phyloP scores from a whole-genome alignment of 1,140 invertebrate genomes.

The Cotesia typhae region DNA sequence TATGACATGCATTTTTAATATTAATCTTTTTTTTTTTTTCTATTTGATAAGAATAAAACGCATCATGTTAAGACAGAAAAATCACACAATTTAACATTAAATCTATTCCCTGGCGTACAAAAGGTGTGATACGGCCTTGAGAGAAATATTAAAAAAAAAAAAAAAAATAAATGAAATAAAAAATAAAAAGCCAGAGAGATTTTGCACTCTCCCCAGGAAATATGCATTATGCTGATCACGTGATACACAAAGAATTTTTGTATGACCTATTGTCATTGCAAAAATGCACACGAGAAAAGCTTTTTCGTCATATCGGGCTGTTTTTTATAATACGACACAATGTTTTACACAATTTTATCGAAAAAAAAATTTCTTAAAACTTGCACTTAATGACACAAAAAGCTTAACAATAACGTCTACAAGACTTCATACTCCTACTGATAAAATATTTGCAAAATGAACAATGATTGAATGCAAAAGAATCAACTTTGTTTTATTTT shows the following conservation, averaged over 20 bases:
- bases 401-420: too few relatives aligned
- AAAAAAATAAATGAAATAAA: background rate
- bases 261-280: conserved; percentile 3
- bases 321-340: conserved; percentile 3
- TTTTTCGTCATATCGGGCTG: background rate
- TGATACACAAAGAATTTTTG: background rate
- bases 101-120: background rate
- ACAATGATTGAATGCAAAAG: too few relatives aligned
- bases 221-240: conserved; percentile 15
- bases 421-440: too few relatives aligned
- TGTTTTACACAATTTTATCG: background rate
- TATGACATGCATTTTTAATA: too few relatives aligned
- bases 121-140: conserved; percentile 4
- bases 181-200: background rate
- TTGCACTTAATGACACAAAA: too few relatives aligned
- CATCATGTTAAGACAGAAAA: background rate
- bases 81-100: background rate
- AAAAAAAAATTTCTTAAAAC: too few relatives aligned
- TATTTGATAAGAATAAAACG: background rate
- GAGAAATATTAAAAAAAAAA: background rate
- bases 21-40: too few relatives aligned
- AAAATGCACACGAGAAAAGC: conserved; percentile 6
- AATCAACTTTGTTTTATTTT: too few relatives aligned
- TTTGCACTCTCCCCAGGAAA: background rate
- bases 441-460: too few relatives aligned